These are phyloP conservation scores for Urocitellus parryii DNA, from an alignment of 2,113 vertebrate genomes.

Conservation along the genomic window DNA sequence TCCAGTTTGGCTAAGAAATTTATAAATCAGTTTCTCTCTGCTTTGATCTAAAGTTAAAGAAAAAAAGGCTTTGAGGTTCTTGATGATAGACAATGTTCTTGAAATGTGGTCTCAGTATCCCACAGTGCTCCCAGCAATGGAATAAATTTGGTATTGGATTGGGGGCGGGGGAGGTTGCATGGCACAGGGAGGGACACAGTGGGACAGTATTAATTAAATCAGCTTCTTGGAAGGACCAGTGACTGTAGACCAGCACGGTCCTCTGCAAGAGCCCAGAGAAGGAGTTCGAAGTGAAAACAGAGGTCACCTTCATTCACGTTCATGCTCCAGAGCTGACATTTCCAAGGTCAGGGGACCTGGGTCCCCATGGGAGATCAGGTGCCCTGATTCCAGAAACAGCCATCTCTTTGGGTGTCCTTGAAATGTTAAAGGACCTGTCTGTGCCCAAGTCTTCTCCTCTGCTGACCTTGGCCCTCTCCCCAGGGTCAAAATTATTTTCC, in stretches of 20 bases:
- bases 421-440: background rate
- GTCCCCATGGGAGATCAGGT: background rate
- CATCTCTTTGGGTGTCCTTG: no score
- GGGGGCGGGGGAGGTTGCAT: background rate
- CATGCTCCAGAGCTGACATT: background rate
- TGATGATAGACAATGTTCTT: background rate
- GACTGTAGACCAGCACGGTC: background rate
- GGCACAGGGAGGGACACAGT: background rate
- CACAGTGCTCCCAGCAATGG: background rate
- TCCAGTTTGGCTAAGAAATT: background rate
- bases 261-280: background rate
- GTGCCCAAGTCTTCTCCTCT: background rate
- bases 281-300: background rate
- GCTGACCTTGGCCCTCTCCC: background rate
- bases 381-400: background rate
- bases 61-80: background rate
- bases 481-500: background rate
- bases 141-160: background rate
- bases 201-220: background rate
- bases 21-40: slow-evolving; percentile 9
- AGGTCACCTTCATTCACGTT: background rate
- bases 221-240: background rate
- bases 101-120: background rate
- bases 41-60: slow-evolving; percentile 28
- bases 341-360: background rate